Evolutionary conservation across 2,888 invertebrate species (phyloP), one percentile per base, ranked within the genome.

Genomic region (Trichogramma evanescens): DNA sequence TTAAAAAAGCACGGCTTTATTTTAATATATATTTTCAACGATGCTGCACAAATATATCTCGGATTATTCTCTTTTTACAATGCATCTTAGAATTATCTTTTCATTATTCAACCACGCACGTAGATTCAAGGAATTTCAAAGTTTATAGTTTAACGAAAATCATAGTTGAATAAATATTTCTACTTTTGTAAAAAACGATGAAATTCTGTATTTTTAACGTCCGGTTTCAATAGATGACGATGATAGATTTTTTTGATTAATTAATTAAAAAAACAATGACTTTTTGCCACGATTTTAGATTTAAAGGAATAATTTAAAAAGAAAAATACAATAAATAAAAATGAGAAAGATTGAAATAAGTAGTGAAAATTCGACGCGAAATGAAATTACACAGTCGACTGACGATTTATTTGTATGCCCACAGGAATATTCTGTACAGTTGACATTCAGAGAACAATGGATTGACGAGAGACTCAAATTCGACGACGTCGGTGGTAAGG

Each of bases 361-460:
- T 45, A 45, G n/a, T 45, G n/a, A 45, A 45, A 10, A 45, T 8
- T 45, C 45, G 9, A 45, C 10, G 57, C 48, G 63, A 63, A 63
- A 45, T 45, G 45, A 45, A 26, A 26, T 26, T 26, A 26, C 26
- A 26, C 26, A 40, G 13, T 40, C 38, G 43, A 26, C 56, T 63
- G 56, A 63, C 4, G 44, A 56, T 60, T 59, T 61, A 51, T 62
- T 67, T 65, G 39, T 71, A 61, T 78, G 71, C 78, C 86, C 84
- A 72, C 85, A 94, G 94, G 96, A 97, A 86, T 97, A 96, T 85
- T 95, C 94, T 77, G 95, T 95, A 73, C 96, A 96, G 82, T 83
- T 97, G 76, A 96, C 96, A 70, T 95, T 97, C 83, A 88, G 96
- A 79, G 95, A 97, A 79, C 93, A 96, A 81, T 97, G 96, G 96